A percentile compares a stretch with the other conserved stretches of the same genome.
These are phyloP conservation scores for Timema cristinae DNA, from an alignment of 2,888 invertebrate genomes.

Conservation along the genomic window DNA sequence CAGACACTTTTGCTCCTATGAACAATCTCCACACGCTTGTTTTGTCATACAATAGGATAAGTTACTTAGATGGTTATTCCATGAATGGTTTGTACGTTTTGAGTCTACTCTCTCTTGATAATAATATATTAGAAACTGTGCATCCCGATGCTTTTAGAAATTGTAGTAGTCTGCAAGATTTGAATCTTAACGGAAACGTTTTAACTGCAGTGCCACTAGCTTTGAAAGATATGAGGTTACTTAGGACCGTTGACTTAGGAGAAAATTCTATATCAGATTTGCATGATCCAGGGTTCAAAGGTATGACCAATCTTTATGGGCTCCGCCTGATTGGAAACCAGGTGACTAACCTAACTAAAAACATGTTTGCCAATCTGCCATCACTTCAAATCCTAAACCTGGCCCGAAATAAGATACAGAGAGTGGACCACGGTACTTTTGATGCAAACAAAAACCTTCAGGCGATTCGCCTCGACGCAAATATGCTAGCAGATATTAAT, in stretches of 20 bases:
- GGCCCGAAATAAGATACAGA: constrained; percentile 76
- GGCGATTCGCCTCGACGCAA: constrained; percentile 82
- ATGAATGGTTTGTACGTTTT: constrained; percentile 84
- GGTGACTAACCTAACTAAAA: constrained; percentile 74
- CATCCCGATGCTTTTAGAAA: constrained; percentile 87
- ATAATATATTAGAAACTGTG: constrained; percentile 76
- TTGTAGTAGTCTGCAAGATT: constrained; percentile 84
- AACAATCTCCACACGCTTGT: constrained; percentile 87
- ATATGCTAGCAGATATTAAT: constrained; percentile 75
- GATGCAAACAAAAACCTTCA: constrained; percentile 74
- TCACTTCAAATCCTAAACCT: constrained; percentile 82
- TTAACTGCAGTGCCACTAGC: constrained; percentile 77
- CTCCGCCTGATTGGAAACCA: constrained; percentile 86
- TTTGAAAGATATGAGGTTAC: constrained; percentile 75
- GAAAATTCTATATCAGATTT: constrained; percentile 82
- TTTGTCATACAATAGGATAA: constrained; percentile 79
- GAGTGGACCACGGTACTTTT: constrained; percentile 77
- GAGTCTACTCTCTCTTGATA: constrained; percentile 78
- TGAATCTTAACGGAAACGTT: constrained; percentile 84
- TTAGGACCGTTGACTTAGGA: constrained; percentile 85
- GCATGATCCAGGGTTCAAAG: constrained; percentile 76
- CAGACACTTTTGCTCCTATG: constrained; percentile 86
- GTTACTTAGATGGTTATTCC: constrained; percentile 78
- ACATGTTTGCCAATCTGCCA: constrained; percentile 73
- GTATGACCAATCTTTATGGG: constrained; percentile 80